Percentiles rank a stretch among this genome's conserved stretches.
Conservation (phyloP, 2,797 vertebrate species). For the Epinephelus malabaricus region DNA sequence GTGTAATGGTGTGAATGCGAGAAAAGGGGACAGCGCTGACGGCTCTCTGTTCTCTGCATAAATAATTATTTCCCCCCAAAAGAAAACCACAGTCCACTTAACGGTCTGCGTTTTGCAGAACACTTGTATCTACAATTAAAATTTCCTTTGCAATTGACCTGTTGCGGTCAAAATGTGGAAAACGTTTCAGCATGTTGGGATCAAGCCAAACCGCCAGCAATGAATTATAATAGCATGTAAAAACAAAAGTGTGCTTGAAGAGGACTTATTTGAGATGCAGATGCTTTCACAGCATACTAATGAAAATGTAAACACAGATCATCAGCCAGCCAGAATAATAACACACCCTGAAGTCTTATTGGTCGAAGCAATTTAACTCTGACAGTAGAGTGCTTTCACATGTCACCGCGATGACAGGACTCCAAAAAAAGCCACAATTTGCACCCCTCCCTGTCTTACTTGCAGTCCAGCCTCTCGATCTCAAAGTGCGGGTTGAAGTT, state of each 20-base stretch:
- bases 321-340: slow-evolving; percentile 43
- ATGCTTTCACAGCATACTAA: slow-evolving; percentile 33
- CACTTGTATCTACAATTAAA: slow-evolving; percentile 57
- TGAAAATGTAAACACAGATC: slow-evolving; percentile 52
- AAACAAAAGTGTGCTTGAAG: slow-evolving; percentile 27
- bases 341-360: slow-evolving; percentile 1
- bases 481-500: slow-evolving; percentile 99
- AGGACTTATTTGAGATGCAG: slow-evolving; percentile 55
- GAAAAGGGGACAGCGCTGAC: background rate
- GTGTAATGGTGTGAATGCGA: slow-evolving; percentile 31
- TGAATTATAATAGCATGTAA: slow-evolving; percentile 43
- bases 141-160: slow-evolving; percentile 48
- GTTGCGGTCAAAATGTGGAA: slow-evolving; percentile 56
- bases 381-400: slow-evolving; percentile 10
- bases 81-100: slow-evolving; percentile 46
- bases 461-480: slow-evolving; percentile 98
- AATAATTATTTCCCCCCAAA: slow-evolving; percentile 29
- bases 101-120: slow-evolving; percentile 39
- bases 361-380: slow-evolving; percentile 5
- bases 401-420: background rate
- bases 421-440: background rate
- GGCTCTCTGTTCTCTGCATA: slow-evolving; percentile 1
- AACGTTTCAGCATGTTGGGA: slow-evolving; percentile 37
- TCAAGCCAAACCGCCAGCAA: slow-evolving; percentile 38
- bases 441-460: slow-evolving; percentile 84